Base-by-base conservation (phyloP, 2,113 vertebrate species). In the Gila orcuttii region DNA sequence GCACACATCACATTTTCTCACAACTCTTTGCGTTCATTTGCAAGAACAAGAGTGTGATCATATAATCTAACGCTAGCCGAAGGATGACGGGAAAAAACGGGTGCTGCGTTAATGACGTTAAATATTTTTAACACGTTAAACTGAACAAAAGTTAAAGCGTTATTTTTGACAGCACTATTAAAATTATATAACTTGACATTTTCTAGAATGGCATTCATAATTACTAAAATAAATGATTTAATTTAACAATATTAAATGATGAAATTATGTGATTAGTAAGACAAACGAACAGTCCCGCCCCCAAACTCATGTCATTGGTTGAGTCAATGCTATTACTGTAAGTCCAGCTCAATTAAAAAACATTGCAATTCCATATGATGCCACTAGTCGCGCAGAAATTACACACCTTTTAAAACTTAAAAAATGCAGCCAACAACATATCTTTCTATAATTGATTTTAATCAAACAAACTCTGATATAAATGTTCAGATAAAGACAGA, bases 401-500 rank as follows among this genome's bases (percentile, higher is more conserved):
- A 74, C 39, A 25, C 23, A 2, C 36, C 9, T 74, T 15, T 47
- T 45, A 45, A 45, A 15, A n/a, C 5, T 7, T 25, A 23, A 39
- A 71, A 66, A 7, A 45, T 0, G 0, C 69, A n/a, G 36, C 6
- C 36, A 45, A 12, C 66, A 36, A 39, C 21, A 12, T 73, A 2
- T 62, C 10, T 42, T 73, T 12, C 21, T 75, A n/a, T 47, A 28
- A 50, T 75, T 74, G 71, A 78, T 78, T 78, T 57, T 21, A 78
- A 78, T 78, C 45, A 78, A 31, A 3, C 28, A 52, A 78, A 78
- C 28, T 36, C 7, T 9, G 42, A 50, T 17, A 76, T 1, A 77
- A 52, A 4, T 21, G 85, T 52, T 50, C 11, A 25, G 25, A 60
- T 69, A 77, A 75, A 23, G 59, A 68, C 31, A 13, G 6, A 2